These are phyloP conservation scores for Netelia inedita DNA, from an alignment of 2,888 invertebrate genomes.

Conservation along the genomic window DNA sequence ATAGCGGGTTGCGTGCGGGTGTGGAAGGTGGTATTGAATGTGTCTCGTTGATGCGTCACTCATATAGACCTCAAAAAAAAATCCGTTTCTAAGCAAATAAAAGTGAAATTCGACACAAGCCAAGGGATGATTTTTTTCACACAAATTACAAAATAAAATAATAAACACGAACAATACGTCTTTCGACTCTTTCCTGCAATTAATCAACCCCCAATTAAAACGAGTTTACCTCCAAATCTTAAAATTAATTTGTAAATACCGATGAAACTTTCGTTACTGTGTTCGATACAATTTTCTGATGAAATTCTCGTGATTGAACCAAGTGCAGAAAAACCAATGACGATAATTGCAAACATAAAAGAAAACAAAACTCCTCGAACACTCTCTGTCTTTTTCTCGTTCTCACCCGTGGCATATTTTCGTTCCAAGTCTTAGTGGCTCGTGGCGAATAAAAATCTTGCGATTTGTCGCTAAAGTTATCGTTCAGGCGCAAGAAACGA, in stretches of 20 bases:
- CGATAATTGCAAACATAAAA: background rate
- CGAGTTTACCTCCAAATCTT: no score
- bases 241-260: no score
- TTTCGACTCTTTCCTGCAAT: no score
- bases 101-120: background rate
- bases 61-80: conserved; percentile 25
- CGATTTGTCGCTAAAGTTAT: background rate
- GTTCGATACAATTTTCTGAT: no score
- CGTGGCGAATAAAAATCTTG: conserved; percentile 9
- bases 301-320: background rate
- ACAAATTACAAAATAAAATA: no score
- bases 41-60: conserved; percentile 59
- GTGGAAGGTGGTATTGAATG: conserved; percentile 39
- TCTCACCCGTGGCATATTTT: conserved; percentile 71
- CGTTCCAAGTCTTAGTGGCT: conserved; percentile 37
- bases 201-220: no score
- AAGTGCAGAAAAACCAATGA: background rate
- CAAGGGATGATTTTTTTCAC: no score
- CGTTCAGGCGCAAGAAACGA: conserved; percentile 42
- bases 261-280: no score
- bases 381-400: conserved; percentile 32
- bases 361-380: background rate
- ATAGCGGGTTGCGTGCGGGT: conserved; percentile 42
- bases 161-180: no score
- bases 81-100: background rate